Evolutionary conservation across 2,888 invertebrate genomes (phyloP), one percentile per base, ranked within the genome.

Genomic region (Pachycephus smyrnensis): DNA sequence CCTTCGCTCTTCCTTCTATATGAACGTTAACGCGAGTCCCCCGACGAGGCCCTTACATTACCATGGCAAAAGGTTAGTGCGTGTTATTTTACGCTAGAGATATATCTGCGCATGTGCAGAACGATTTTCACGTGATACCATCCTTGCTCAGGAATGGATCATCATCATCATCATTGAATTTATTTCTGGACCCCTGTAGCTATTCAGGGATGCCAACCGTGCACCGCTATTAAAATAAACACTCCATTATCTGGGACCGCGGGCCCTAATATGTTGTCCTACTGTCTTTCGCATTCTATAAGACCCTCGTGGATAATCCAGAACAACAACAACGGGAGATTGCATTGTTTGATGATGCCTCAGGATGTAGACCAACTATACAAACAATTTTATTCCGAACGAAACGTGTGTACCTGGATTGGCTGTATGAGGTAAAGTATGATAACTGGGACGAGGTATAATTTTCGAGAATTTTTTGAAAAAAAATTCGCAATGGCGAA

Each of bases 171-270:
- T 55, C 9, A 23, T 55, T 55, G 9, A 23, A 55, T 55, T 55
- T 55, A 55, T 55, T 23, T 55, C 23, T 55, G 55, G 9, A 2
- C 55, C 55, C 55, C 55, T 55, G 55, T 9, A 55, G 9, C 55
- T 23, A 55, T 55, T 55, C 55, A 55, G 55, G 55, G 55, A 55
- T 55, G 23, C 55, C 87, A 83, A 86, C 85, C 86, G 86, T 85
- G 85, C 75, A 82, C 81, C 84, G 81, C 88, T 89, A 87, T 86
- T 89, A 87, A 89, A 90, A 90, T 90, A 90, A 90, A 90, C 88
- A 89, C 80, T 79, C 86, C 79, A 88, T 89, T 89, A 89, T 89
- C 73, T 80, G 78, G 79, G 79, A 83, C 82, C 82, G 80, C 78
- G 77, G 77, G 77, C 80, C 76, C 85, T 88, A 88, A 89, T 89